These are phyloP conservation scores for Myotis findleyi DNA, from an alignment of 2,797 vertebrate genomes.

Conservation along the genomic window DNA sequence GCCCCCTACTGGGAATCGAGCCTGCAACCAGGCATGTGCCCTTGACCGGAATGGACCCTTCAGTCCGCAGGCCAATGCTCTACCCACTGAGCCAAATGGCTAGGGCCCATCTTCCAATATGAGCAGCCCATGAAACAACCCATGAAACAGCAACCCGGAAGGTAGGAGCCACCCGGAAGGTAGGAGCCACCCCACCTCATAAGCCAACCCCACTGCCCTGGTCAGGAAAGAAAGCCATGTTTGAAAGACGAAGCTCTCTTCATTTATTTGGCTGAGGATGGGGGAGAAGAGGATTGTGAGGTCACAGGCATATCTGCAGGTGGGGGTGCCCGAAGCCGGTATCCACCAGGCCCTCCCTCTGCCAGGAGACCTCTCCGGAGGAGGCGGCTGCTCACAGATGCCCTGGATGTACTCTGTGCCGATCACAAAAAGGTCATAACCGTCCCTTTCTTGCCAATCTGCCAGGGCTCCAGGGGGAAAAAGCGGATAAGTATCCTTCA, in stretches of 20 bases:
- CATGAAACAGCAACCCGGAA: too few species aligned
- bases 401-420: neutral
- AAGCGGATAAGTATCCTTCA: conserved; percentile 93
- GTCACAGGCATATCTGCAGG: neutral
- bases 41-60: too few species aligned
- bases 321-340: neutral
- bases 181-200: neutral
- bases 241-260: neutral
- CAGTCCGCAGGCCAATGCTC: too few species aligned
- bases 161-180: neutral
- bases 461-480: conserved; percentile 92
- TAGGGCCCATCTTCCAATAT: neutral
- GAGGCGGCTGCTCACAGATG: neutral
- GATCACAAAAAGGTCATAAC: conserved; percentile 95
- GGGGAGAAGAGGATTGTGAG: neutral
- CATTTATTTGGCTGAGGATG: conserved; percentile 9
- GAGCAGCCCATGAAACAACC: neutral
- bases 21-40: too few species aligned
- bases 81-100: too few species aligned
- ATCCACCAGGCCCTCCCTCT: neutral
- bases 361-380: conserved; percentile 11
- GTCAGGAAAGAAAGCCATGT: neutral
- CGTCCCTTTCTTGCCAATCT: conserved; percentile 96
- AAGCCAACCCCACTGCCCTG: neutral
- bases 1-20: too few species aligned